A percentile compares a stretch with the other conserved stretches of the same genome.
These are phyloP conservation scores for Onthophagus taurus DNA, from an alignment of 1,140 invertebrate genomes.

Conservation along the genomic window DNA sequence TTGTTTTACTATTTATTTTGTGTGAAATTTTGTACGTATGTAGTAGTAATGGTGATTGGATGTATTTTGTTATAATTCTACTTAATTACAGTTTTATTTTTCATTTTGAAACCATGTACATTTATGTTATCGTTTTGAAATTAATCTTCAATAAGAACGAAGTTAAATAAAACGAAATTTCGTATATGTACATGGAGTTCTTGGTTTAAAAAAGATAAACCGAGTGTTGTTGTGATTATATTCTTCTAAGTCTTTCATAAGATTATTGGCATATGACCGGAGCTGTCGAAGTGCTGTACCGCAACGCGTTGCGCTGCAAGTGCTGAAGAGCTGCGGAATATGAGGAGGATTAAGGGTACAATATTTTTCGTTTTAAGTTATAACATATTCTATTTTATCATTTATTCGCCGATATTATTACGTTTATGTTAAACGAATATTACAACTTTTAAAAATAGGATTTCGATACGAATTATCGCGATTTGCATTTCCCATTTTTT, in stretches of 20 bases:
- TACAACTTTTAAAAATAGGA: too few relatives aligned
- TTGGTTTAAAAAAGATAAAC: too few relatives aligned
- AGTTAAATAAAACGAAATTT: too few relatives aligned
- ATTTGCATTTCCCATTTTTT: too few relatives aligned
- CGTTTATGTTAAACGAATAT: constrained; percentile 8
- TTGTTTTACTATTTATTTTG: background rate
- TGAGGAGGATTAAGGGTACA: constrained; percentile 37
- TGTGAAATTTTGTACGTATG: background rate
- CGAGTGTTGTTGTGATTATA: constrained; percentile 39
- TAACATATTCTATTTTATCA: constrained; percentile 11
- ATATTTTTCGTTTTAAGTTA: too few relatives aligned
- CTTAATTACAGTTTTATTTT: constrained; percentile 33
- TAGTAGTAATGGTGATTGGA: constrained; percentile 26
- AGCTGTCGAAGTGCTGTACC: constrained; percentile 33
- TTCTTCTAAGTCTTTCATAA: constrained; percentile 39
- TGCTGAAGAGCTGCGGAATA: constrained; percentile 33
- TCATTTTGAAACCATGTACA: too few relatives aligned
- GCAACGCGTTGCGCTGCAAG: constrained; percentile 31
- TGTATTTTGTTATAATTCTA: constrained; percentile 33
- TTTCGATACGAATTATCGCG: constrained; percentile 4
- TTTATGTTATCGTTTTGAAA: too few relatives aligned
- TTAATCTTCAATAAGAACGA: too few relatives aligned
- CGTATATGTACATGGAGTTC: too few relatives aligned
- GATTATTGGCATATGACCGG: constrained; percentile 33
- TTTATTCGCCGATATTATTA: constrained; percentile 13